Conservation (phyloP, 1,140 invertebrate species). For the Pogonognathellus flavescens region DNA sequence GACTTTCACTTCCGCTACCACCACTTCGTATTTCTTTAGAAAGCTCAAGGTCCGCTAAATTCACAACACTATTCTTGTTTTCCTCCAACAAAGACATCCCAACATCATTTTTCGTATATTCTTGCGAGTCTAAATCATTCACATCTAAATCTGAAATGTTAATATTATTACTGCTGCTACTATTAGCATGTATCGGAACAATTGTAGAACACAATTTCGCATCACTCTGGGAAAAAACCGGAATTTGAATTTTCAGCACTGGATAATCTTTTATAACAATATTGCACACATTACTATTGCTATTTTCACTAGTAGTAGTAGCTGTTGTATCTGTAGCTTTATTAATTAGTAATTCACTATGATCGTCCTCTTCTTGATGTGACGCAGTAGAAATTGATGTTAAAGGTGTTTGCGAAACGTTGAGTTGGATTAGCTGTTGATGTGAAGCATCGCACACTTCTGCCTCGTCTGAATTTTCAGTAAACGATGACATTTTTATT, state of each 20-base stretch:
- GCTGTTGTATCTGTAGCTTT: not conserved
- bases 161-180: too few relatives aligned
- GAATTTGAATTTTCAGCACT: slow-evolving; percentile 20
- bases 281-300: too few relatives aligned
- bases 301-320: not conserved
- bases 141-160: too few relatives aligned
- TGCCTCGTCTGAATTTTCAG: not conserved
- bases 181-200: too few relatives aligned
- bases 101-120: not conserved
- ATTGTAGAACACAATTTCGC: not conserved
- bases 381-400: not conserved
- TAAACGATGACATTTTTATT: slow-evolving; percentile 23
- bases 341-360: too few relatives aligned
- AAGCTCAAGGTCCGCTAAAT: too few relatives aligned
- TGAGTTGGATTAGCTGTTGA: not conserved
- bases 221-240: not conserved
- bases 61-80: not conserved
- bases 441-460: not conserved
- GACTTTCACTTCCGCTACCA: not conserved
- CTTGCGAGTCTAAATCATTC: too few relatives aligned
- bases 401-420: not conserved
- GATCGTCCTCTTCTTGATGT: not conserved
- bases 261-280: not conserved
- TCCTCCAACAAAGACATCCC: not conserved
- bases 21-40: not conserved